A percentile compares a stretch with the other conserved stretches of the same genome.
Evolutionary conservation across 2,888 invertebrate genomes (phyloP).

Genomic region (Germaria angustata): DNA sequence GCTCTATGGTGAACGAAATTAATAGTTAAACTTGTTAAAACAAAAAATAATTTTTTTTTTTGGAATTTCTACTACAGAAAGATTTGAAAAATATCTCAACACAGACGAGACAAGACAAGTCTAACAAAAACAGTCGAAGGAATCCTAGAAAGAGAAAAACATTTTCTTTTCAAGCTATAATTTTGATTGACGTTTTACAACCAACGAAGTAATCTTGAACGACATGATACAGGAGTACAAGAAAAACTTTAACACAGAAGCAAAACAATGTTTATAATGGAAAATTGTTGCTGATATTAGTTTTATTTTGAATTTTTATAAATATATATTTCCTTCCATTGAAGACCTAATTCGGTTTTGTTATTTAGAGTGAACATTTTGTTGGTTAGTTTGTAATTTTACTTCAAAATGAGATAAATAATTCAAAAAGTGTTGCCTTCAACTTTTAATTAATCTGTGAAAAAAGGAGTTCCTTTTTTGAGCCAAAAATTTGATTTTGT

Average conservation of each 20-base stretch:
- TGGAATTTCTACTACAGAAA: constrained; percentile 26
- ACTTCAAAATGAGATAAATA: background rate
- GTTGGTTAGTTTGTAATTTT: constrained; percentile 24
- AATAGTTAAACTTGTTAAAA: constrained; percentile 25
- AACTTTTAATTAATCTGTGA: constrained; percentile 60
- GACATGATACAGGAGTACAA: constrained; percentile 4
- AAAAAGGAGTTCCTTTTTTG: constrained; percentile 33
- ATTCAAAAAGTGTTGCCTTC: constrained; percentile 1
- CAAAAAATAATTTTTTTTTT: background rate
- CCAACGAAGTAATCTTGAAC: background rate
- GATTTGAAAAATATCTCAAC: constrained; percentile 51
- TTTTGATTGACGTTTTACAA: constrained; percentile 64
- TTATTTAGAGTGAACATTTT: too few species aligned
- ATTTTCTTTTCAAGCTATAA: constrained; percentile 19
- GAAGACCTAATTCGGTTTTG: background rate
- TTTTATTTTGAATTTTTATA: background rate
- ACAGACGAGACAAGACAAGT: constrained; percentile 51
- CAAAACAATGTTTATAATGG: constrained; percentile 4
- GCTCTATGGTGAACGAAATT: background rate
- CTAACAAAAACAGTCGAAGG: background rate
- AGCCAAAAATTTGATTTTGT: background rate
- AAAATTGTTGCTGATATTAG: constrained; percentile 11
- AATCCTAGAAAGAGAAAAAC: background rate
- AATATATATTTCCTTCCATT: background rate
- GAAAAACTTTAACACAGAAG: background rate